A percentile compares a stretch with the other conserved stretches of the same genome.
Conservation (phyloP, 2,113 vertebrate genomes). For the Melanerpes aurifrons region DNA sequence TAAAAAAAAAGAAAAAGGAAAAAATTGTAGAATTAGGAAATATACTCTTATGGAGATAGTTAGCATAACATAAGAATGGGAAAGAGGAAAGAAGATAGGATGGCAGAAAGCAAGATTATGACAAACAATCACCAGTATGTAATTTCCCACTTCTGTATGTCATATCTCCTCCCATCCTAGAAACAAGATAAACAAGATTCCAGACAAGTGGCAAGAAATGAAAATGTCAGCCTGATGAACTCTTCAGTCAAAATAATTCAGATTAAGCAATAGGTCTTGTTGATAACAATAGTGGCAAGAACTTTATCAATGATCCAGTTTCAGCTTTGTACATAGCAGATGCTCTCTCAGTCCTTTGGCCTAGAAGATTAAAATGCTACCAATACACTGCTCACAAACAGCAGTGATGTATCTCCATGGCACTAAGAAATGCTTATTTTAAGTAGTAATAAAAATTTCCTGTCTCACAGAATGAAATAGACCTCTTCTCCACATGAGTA, state of each 20-base stretch:
- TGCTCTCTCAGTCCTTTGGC: neutral
- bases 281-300: neutral
- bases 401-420: neutral
- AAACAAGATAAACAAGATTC: neutral
- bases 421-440: neutral
- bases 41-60: neutral
- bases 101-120: conserved; percentile 22
- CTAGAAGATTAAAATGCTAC: neutral
- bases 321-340: neutral
- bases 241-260: neutral
- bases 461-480: neutral
- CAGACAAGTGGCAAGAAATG: conserved; percentile 15
- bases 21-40: neutral
- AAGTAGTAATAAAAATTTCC: neutral
- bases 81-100: conserved; percentile 15
- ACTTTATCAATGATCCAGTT: neutral
- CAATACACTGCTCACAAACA: neutral
- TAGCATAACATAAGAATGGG: neutral
- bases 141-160: neutral
- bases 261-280: neutral
- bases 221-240: neutral
- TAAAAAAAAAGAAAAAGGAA: neutral
- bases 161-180: neutral
- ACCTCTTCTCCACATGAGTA: neutral
- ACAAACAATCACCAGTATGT: neutral